Evolutionary conservation across 2,797 vertebrate genomes (phyloP), one percentile per base, ranked within the genome.

Genomic region (Synaphobranchus kaupii): DNA sequence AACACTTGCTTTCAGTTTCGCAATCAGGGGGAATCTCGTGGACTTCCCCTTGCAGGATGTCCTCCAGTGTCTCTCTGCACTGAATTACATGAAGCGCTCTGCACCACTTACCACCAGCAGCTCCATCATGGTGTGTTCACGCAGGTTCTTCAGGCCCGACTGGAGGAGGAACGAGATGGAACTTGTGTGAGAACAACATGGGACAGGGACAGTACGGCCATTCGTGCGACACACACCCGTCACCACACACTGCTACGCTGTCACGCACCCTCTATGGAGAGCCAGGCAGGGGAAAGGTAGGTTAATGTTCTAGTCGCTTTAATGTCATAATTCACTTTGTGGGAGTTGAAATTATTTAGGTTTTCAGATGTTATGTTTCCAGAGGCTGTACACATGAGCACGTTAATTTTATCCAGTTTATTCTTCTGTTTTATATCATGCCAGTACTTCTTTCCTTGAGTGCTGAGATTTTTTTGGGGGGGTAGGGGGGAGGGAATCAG

Each of bases 111-210:
- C 98, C 96, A 99, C 98, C 81, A 99, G 95, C 91, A 99, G 96
- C 91, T 99, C 98, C 98, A 99, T 97, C 31, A 99, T 94, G 0
- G 97, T 97, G 85, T 98, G 97, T 80, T 98, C 98, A 89, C 94
- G 94, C 89, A 99, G 92, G 91, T 95, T 96, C 91, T 97, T 98
- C 56, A 95, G 93, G 85, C 98, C 98, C 84, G 98, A 98, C 98
- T 99, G 83, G 88, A 94, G 89, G 54, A 17, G 85, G 68, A 86
- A 47, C 4, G 12, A 56, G 82, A 78, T 34, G 44, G 12, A 83
- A 44, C 13, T 34, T 28, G 6, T 1, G 0, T 44, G 39, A 66
- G 68, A 66, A 28, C 31, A 73, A 56, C 52, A 71, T n/a, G 56
- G 39, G 44, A 60, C 5, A 47, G 52, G 17, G 13, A 56, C 10